Evolutionary conservation across 1,140 invertebrate genomes (phyloP).

Genomic region (Drosophila pandora): DNA sequence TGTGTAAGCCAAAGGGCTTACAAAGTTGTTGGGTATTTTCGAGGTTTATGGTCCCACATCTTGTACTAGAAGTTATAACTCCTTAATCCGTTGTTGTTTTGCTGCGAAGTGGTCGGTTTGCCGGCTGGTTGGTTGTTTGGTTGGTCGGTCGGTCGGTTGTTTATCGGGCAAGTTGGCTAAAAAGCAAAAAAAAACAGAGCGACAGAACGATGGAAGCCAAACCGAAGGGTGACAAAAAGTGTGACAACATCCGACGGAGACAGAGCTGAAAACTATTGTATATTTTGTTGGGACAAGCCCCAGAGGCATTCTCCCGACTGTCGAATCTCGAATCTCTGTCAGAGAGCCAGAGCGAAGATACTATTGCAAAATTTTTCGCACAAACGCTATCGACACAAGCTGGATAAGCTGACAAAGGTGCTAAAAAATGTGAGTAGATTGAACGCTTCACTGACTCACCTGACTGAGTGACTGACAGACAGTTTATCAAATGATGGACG

Average conservation of each 20-base stretch:
- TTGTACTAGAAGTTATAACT: conserved; percentile 38
- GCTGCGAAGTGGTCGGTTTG: conserved; percentile 12
- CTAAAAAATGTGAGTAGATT: conserved; percentile 56
- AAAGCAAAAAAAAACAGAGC: conserved; percentile 13
- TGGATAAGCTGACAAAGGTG: conserved; percentile 52
- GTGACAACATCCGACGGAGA: conserved; percentile 25
- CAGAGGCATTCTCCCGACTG: conserved; percentile 18
- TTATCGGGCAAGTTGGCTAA: conserved; percentile 35
- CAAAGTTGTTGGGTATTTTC: conserved; percentile 17
- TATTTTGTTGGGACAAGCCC: conserved; percentile 19
- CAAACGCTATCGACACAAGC: conserved; percentile 51
- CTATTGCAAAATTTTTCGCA: conserved; percentile 41
- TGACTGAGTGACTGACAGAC: conserved; percentile 39
- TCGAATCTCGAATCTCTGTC: conserved; percentile 25
- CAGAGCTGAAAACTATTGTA: conserved; percentile 34
- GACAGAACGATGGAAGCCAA: conserved; percentile 7
- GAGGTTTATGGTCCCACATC: conserved; percentile 30
- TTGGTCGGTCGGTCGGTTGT: conserved; percentile 13
- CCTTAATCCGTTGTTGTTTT: conserved; percentile 42
- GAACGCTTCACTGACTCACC: conserved; percentile 40
- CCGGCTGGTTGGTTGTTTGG: neutral
- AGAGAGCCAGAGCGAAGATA: conserved; percentile 25
- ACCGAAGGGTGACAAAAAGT: conserved; percentile 33
- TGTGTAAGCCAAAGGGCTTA: conserved; percentile 43
- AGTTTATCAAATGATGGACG: conserved; percentile 49